These are phyloP conservation scores for Microtus montanus DNA, from an alignment of 2,113 vertebrate species.

Conservation along the genomic window DNA sequence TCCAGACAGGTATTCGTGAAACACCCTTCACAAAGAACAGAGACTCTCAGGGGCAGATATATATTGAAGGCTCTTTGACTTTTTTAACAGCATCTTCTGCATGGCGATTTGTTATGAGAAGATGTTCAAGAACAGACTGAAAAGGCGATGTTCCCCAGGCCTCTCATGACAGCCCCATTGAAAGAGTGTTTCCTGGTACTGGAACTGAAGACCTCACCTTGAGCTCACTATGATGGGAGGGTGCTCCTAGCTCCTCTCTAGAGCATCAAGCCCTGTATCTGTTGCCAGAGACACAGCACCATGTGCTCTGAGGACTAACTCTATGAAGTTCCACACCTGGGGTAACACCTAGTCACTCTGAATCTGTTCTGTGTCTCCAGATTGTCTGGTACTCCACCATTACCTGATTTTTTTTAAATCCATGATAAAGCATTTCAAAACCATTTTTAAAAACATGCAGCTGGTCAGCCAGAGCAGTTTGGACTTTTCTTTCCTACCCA, in stretches of 20 bases:
- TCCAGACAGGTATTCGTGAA: background rate
- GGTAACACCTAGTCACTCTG: background rate
- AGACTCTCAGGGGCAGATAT: background rate
- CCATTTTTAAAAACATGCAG: background rate
- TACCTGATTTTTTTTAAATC: background rate
- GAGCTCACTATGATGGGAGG: background rate
- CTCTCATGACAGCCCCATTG: background rate
- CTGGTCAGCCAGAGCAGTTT: background rate
- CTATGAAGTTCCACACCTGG: background rate
- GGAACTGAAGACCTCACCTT: conserved; percentile 81
- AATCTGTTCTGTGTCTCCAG: background rate
- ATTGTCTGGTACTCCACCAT: background rate
- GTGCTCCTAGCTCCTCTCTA: background rate
- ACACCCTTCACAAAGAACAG: background rate
- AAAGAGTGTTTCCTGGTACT: background rate
- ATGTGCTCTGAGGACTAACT: background rate
- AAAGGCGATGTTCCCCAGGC: background rate
- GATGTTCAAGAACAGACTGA: background rate
- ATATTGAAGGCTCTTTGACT: background rate
- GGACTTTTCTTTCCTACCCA: too few species aligned
- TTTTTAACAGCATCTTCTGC: background rate
- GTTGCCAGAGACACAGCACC: background rate
- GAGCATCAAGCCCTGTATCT: background rate
- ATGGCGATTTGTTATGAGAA: background rate
- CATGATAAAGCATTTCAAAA: background rate